Base-by-base conservation (phyloP, 2,113 vertebrate genomes). In the Heterochromis multidens region DNA sequence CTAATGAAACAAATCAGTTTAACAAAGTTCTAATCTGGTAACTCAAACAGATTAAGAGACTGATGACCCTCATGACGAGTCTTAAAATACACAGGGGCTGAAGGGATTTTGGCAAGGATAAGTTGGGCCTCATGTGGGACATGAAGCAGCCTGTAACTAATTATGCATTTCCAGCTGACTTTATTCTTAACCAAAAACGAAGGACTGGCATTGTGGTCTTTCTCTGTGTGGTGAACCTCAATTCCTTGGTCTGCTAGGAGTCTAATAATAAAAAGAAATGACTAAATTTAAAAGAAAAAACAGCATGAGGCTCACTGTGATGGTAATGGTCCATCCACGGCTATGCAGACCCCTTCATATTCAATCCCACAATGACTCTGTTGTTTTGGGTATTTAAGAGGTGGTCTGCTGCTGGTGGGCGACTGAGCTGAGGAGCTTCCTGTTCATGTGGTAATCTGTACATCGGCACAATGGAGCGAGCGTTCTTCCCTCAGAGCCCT, bases 391-490 rank as follows among this genome's bases (percentile, higher is more conserved):
- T 77, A 82, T 91, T 84, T 70, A 84, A 89, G 87, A 85, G 91
- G 87, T 86, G 77, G 89, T 90, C 91, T 81, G 85, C 86, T 87
- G 61, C 83, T 82, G 90, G 86, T 76, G 14, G 88, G 77, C 61
- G 77, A 49, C 85, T n/a, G 57, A 85, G 83, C 91, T 61, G 46
- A 85, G 86, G 62, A 86, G 93, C 91, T 95, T 93, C 91, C 94
- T 94, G 94, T 95, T 95, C 92, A 90, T 95, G 93, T 94, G 94
- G 86, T 94, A 93, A 95, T 94, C 91, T 89, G 84, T 52, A 63
- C 29, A 7, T 29, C 54, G 27, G 79, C 70, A 94, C 93, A 93
- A 93, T 90, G 76, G 90, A 84, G 82, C 54, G 25, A 86, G 85
- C 23, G 3, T 67, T 74, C 84, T 89, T 87, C 81, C 87, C 79